Conservation (phyloP, 2,888 invertebrate genomes). For the Pterostichus madidus region DNA sequence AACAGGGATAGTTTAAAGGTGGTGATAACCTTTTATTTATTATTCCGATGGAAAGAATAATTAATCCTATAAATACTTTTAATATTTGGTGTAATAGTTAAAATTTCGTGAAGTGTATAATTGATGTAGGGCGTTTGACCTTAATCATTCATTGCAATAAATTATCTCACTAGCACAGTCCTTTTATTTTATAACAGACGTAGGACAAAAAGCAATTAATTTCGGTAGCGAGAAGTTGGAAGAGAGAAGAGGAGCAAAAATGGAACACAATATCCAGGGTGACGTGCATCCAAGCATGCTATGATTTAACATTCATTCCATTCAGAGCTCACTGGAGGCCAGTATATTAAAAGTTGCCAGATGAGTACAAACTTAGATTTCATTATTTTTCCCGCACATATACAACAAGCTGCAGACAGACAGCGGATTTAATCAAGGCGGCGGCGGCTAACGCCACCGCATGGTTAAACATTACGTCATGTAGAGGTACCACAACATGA, state of each 20-base stretch:
- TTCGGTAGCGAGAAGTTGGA: constrained; percentile 8
- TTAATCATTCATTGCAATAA: constrained; percentile 46
- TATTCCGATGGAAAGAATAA: too few species aligned
- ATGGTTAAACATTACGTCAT: too few species aligned
- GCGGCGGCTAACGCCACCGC: not conserved
- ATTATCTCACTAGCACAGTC: constrained; percentile 30
- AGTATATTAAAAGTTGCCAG: constrained; percentile 53
- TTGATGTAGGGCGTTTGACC: constrained; percentile 21
- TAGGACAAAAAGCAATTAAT: constrained; percentile 43
- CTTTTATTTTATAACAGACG: constrained; percentile 38
- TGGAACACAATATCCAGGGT: constrained; percentile 20
- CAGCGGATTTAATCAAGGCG: constrained; percentile 18
- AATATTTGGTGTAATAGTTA: too few species aligned
- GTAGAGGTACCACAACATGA: too few species aligned
- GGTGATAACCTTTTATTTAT: too few species aligned
- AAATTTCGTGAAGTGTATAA: constrained; percentile 22
- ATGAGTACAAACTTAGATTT: constrained; percentile 27
- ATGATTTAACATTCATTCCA: constrained; percentile 51
- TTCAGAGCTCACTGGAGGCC: constrained; percentile 3
- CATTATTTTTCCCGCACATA: constrained; percentile 25
- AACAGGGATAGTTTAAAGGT: too few species aligned
- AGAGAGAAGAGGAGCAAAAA: constrained; percentile 1
- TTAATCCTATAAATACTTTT: too few species aligned
- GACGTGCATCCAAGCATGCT: constrained; percentile 27
- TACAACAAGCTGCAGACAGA: not conserved